Base-by-base conservation (phyloP, 2,888 invertebrate genomes). In the Leptura quadrifasciata region DNA sequence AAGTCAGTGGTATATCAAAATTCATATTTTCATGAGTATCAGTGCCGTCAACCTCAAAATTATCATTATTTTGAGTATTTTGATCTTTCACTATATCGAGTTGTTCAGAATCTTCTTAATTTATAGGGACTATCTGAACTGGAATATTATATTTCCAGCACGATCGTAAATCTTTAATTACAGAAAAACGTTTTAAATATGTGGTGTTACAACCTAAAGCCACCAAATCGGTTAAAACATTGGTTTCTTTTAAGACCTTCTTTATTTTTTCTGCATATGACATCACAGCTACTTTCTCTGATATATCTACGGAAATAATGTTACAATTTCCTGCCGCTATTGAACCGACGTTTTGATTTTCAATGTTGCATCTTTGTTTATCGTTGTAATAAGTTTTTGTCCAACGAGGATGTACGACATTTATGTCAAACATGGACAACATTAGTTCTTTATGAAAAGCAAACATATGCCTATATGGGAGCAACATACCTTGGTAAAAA, bases 241-340 rank as follows among this genome's bases (percentile, higher is more conserved):
- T 54, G 54, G 54, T 54, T 54, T 54, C n/a, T 54, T 47, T 47
- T 47, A 47, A 8, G 10, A 47, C 47, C 8, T 15, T 47, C 8
- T 47, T 47, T 47, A 2, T 47, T 47, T 47, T 47, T 47, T 47
- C 47, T 2, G 47, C 15, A 47, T 47, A 47, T n/a, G 47, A 47
- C 47, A 47, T 2, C 47, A 47, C 47, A 8, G 47, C 8, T 47
- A 47, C 2, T 47, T 47, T 47, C 47, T n/a, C 8, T 78, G 63
- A 64, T 76, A 65, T 47, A 47, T 47, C 47, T 47, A 47, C 8
- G 47, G 47, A n/a, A 54, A 54, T 54, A 54, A n/a, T n/a, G 54
- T n/a, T n/a, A 54, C n/a, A n/a, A n/a, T 52, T 52, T 54, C n/a
- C n/a, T n/a, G n/a, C n/a, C 4, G 3, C 35, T 35, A 35, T 35